Percentiles rank a stretch among this genome's conserved stretches.
phyloP scores from a whole-genome alignment of 2,888 invertebrate species.

The Horisme vitalbata region DNA sequence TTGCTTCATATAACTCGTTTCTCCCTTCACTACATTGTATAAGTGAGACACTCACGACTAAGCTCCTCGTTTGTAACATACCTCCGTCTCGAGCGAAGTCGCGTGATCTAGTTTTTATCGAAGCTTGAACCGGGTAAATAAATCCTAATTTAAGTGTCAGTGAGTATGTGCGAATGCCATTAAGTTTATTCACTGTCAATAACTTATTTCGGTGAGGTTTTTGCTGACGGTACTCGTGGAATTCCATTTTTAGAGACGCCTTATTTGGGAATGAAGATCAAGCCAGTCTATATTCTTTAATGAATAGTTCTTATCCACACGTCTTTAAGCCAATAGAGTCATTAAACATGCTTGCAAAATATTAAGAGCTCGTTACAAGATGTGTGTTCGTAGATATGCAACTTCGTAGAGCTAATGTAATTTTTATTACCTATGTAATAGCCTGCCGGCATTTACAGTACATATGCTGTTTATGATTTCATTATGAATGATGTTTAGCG shows the following conservation, averaged over 20 bases:
- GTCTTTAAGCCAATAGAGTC: slow-evolving; percentile 58
- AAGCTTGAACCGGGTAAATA: slow-evolving; percentile 44
- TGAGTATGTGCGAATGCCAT: slow-evolving; percentile 54
- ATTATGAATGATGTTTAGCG: slow-evolving; percentile 13
- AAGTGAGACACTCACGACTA: slow-evolving; percentile 31
- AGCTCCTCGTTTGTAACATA: slow-evolving; percentile 36
- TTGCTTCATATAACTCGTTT: slow-evolving; percentile 29
- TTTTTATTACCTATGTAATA: slow-evolving; percentile 2
- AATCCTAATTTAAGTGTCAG: slow-evolving; percentile 59
- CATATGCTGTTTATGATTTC: slow-evolving; percentile 5
- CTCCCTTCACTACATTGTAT: slow-evolving; percentile 16
- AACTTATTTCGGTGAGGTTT: slow-evolving; percentile 57
- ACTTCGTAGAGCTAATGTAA: slow-evolving; percentile 27
- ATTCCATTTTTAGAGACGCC: slow-evolving; percentile 67
- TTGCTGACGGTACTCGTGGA: slow-evolving; percentile 56
- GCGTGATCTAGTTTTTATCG: slow-evolving; percentile 49
- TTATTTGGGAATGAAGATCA: slow-evolving; percentile 58
- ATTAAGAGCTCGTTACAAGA: slow-evolving; percentile 37
- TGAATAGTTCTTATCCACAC: slow-evolving; percentile 57
- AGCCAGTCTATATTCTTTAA: slow-evolving; percentile 56
- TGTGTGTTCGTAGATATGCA: slow-evolving; percentile 3
- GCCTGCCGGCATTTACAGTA: neutral
- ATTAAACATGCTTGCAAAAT: slow-evolving; percentile 66
- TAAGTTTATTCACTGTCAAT: slow-evolving; percentile 56
- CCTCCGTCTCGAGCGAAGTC: slow-evolving; percentile 17